A percentile compares a stretch with the other conserved stretches of the same genome.
Conservation (phyloP, 2,113 vertebrate species). For the Zosterops pallidus region DNA sequence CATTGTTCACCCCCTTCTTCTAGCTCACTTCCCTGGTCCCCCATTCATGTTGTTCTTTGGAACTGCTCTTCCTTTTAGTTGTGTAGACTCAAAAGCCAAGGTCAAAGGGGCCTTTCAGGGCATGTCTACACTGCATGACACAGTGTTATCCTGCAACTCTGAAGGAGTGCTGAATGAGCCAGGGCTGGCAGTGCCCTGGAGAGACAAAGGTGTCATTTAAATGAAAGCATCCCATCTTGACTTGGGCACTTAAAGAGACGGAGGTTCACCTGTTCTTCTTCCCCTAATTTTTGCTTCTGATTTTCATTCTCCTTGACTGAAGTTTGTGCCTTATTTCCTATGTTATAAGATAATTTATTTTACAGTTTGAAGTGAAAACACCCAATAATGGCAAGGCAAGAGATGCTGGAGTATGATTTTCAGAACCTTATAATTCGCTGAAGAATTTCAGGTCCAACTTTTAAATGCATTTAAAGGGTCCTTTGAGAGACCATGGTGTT, state of each 20-base stretch:
- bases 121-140: neutral
- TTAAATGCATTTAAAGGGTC: neutral
- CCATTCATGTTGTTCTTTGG: neutral
- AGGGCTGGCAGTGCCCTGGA: neutral
- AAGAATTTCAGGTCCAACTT: neutral
- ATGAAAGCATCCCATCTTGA: neutral
- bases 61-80: constrained; percentile 1
- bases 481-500: neutral
- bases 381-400: neutral
- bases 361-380: neutral
- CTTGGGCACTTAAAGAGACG: neutral
- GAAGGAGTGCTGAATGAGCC: neutral
- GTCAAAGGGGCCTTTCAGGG: constrained; percentile 4
- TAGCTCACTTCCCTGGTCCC: neutral
- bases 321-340: neutral
- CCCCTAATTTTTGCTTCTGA: neutral
- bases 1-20: neutral
- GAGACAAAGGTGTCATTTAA: neutral
- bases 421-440: neutral
- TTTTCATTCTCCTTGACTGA: neutral
- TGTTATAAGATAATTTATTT: neutral
- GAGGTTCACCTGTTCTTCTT: neutral
- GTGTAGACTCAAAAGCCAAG: constrained; percentile 4
- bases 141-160: neutral
- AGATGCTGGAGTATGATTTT: neutral